Base-by-base conservation (phyloP, 1,140 invertebrate genomes). In the Platorchestia sp. region DNA sequence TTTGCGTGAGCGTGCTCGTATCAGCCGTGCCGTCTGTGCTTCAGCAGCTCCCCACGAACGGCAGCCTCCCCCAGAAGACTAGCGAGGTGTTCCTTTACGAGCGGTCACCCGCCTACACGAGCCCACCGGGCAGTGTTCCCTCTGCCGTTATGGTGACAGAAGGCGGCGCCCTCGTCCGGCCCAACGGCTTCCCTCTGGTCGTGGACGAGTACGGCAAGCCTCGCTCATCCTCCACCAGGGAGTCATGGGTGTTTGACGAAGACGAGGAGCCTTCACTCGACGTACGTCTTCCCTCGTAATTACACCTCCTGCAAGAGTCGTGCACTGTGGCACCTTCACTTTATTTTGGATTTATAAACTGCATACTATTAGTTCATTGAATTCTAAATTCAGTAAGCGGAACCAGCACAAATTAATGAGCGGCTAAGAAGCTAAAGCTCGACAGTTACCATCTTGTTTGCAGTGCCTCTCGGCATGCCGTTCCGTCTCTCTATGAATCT, bases 201-300 rank as follows among this genome's bases (percentile, higher is more conserved):
- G 36, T 93, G 5, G 98, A 97, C 95, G 98, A 98, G 97, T 98
- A 98, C 96, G 98, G 98, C 96, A 97, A 98, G 96, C 97, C 97
- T 96, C 97, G 97, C 51, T 51, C 95, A 86, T 93, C 95, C 45
- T 86, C 93, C 43, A 51, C 59, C 75, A 86, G 90, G 44, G 45
- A 95, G n/a, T 86, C 90, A 5, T 86, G 75, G 53, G n/a, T 87
- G 95, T 87, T 51, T 51, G 86, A 95, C 22, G 59, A 87, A 44
- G 91, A 93, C 44, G 91, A 93, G 16, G 91, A 93, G 40, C 36
- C 45, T 10, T 40, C 43, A 16, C 91, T 44, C 40, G 91, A 93
- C 91, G 91, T 93, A 93, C 44, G 91, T 93, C 89, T 22, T 14
- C 40, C 43, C n/a, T 45, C 91, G 45, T 89, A 89, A 42, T 41